A percentile compares a stretch with the other conserved stretches of the same genome.
These are phyloP conservation scores for Drosophila crucigera DNA, from an alignment of 2,888 invertebrate genomes.

Conservation along the genomic window DNA sequence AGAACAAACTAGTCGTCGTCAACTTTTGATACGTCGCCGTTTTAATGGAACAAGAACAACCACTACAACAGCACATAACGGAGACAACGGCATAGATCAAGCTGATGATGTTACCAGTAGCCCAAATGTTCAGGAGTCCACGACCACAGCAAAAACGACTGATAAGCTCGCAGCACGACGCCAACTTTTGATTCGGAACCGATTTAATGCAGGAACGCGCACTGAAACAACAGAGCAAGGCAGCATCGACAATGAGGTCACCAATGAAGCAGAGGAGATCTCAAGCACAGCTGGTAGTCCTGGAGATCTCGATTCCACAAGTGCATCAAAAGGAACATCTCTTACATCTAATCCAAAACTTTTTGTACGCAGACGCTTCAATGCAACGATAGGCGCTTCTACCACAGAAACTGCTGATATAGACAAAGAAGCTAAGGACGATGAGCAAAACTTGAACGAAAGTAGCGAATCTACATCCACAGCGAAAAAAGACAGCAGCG, in stretches of 20 bases:
- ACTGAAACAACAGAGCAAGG: background rate
- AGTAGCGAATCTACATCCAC: background rate
- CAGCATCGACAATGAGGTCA: background rate
- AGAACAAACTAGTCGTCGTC: constrained; percentile 7
- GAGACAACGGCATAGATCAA: background rate
- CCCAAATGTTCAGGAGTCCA: background rate
- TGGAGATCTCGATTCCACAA: background rate
- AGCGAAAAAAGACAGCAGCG: background rate
- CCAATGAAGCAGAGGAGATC: background rate
- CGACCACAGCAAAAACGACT: background rate
- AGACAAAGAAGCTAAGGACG: background rate
- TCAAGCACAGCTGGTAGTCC: background rate
- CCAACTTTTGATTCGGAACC: background rate
- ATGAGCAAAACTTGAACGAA: background rate
- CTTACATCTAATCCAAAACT: constrained; percentile 1
- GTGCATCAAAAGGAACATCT: background rate
- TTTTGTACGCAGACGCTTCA: constrained; percentile 11
- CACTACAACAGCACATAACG: background rate
- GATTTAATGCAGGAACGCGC: background rate
- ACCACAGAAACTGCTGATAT: background rate
- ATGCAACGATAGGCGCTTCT: background rate
- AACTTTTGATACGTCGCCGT: constrained; percentile 22
- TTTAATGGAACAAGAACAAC: constrained; percentile 15
- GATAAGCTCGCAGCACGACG: background rate
- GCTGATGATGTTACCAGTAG: background rate